These are phyloP conservation scores for Otolemur garnettii DNA, from an alignment of 2,113 vertebrate genomes.

Conservation along the genomic window DNA sequence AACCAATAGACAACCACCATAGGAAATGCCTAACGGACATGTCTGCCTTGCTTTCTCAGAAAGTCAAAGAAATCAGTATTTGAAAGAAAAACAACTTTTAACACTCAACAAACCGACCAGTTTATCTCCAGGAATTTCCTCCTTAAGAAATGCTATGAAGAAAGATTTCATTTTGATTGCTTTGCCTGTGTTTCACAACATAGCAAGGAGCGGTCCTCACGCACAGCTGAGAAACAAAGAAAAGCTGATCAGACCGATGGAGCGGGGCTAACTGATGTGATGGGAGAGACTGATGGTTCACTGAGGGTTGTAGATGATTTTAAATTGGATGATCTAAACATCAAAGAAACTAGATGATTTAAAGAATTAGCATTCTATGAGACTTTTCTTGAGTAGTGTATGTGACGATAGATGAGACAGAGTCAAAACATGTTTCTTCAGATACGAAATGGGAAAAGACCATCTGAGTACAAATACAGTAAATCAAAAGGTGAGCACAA, in stretches of 20 bases:
- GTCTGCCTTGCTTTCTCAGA: background rate
- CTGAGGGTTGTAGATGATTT: background rate
- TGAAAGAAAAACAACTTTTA: slow-evolving; percentile 55
- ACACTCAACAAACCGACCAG: slow-evolving; percentile 21
- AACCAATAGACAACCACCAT: background rate
- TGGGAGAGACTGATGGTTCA: background rate
- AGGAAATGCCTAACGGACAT: background rate
- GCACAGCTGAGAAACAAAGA: background rate
- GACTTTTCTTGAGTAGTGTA: slow-evolving; percentile 40
- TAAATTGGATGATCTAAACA: background rate
- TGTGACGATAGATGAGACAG: background rate
- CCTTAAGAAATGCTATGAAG: slow-evolving; percentile 5
- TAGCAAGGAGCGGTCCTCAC: background rate
- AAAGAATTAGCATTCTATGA: background rate
- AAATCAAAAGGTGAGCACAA: background rate
- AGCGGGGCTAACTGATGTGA: background rate
- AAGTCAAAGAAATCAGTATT: background rate
- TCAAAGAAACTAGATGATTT: background rate
- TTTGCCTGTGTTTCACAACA: slow-evolving; percentile 2
- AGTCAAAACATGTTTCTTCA: slow-evolving; percentile 35
- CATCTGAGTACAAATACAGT: background rate
- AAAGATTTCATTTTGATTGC: slow-evolving; percentile 28
- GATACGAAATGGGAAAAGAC: background rate
- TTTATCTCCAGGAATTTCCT: background rate
- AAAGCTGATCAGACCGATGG: background rate